Percentiles rank a stretch among this genome's conserved stretches.
These are phyloP conservation scores for Aelia acuminata DNA, from an alignment of 2,888 invertebrate species.

Conservation along the genomic window DNA sequence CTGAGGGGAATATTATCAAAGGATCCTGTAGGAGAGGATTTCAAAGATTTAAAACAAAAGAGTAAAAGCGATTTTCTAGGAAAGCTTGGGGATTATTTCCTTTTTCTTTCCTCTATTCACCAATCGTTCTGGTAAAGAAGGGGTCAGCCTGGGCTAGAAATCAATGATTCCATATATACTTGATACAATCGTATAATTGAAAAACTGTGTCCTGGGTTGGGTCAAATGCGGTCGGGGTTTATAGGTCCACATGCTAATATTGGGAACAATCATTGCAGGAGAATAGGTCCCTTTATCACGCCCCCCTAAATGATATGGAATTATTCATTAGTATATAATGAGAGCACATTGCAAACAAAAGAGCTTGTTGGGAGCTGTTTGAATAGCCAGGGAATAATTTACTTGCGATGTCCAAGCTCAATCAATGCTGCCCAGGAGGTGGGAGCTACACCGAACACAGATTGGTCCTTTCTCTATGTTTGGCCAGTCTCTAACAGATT, in stretches of 20 bases:
- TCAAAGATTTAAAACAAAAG: too few species aligned
- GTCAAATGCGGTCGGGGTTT: neutral
- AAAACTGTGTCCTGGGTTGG: neutral
- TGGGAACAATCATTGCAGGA: neutral
- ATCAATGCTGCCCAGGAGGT: neutral
- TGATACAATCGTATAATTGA: too few species aligned
- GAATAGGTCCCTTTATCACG: neutral
- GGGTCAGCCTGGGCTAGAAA: too few species aligned
- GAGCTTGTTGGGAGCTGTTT: neutral
- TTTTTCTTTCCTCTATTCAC: too few species aligned
- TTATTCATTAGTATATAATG: constrained; percentile 42
- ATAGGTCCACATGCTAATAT: neutral
- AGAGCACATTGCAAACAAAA: constrained; percentile 21
- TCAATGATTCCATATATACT: too few species aligned
- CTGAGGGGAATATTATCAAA: too few species aligned
- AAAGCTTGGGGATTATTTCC: too few species aligned
- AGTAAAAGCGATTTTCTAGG: too few species aligned
- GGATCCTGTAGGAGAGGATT: too few species aligned
- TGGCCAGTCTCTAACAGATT: neutral
- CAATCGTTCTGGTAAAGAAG: too few species aligned
- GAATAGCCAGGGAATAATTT: constrained; percentile 4
- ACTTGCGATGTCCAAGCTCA: constrained; percentile 4
- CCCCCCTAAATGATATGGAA: constrained; percentile 7
- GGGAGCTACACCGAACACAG: neutral
- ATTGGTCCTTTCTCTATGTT: neutral